These are phyloP conservation scores for Papilio elwesi DNA, from an alignment of 2,888 invertebrate species.

Conservation along the genomic window DNA sequence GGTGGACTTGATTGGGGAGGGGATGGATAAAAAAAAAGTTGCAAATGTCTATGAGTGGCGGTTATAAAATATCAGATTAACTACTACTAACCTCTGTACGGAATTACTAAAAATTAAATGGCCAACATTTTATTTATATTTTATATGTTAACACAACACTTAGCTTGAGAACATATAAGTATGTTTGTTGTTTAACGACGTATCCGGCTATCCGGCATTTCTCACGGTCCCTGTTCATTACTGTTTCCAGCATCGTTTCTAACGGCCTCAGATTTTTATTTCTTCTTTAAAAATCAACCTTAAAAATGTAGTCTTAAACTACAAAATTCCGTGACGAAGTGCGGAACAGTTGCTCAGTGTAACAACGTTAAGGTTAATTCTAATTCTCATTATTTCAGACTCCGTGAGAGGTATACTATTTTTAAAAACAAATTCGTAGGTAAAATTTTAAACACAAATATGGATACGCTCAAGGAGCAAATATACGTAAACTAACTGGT, in stretches of 20 bases:
- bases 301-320: neutral
- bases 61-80: too few species aligned
- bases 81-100: too few species aligned
- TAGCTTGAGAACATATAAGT: neutral
- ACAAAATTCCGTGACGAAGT: neutral
- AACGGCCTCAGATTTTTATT: constrained; percentile 1
- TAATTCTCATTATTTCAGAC: constrained; percentile 16
- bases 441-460: too few species aligned
- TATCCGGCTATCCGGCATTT: constrained; percentile 14
- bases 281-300: neutral
- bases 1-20: too few species aligned
- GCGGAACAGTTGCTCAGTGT: neutral
- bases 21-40: too few species aligned
- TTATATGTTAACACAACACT: neutral
- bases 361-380: neutral
- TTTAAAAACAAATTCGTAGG: too few species aligned
- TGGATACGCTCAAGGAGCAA: too few species aligned
- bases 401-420: too few species aligned
- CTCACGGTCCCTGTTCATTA: constrained; percentile 6
- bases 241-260: constrained; percentile 6
- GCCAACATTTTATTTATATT: too few species aligned
- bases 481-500: too few species aligned
- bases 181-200: constrained; percentile 6
- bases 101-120: too few species aligned
- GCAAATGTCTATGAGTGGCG: too few species aligned